These are phyloP conservation scores for Itoplectis maculator DNA, from an alignment of 2,888 invertebrate species.

Conservation along the genomic window DNA sequence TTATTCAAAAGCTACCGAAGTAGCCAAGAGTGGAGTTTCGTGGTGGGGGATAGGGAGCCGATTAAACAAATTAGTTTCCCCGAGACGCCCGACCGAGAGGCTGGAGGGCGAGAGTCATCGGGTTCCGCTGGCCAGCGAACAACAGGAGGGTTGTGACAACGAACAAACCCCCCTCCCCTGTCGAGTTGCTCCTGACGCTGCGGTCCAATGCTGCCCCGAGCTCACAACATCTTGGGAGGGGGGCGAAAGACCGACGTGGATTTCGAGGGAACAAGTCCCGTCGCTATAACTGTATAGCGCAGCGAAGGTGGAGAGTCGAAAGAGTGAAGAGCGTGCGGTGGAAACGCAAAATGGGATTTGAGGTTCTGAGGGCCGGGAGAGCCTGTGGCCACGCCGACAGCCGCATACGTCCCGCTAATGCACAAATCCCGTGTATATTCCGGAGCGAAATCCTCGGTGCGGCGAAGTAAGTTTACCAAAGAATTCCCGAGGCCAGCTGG, in stretches of 20 bases:
- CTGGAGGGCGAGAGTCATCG: slow-evolving; percentile 25
- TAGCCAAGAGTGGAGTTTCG: slow-evolving; percentile 39
- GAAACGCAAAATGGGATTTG: slow-evolving; percentile 71
- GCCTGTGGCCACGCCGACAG: slow-evolving; percentile 69
- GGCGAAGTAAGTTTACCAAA: background rate
- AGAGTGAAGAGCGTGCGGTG: slow-evolving; percentile 35
- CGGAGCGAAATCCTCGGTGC: background rate
- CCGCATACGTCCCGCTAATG: slow-evolving; percentile 52
- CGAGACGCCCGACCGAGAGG: slow-evolving; percentile 16
- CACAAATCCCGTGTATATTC: slow-evolving; percentile 34
- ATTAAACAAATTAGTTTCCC: slow-evolving; percentile 56
- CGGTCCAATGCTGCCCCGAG: slow-evolving; percentile 29
- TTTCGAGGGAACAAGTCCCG: slow-evolving; percentile 10
- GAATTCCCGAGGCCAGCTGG: background rate
- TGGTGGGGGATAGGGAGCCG: slow-evolving; percentile 24
- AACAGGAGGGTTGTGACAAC: slow-evolving; percentile 29
- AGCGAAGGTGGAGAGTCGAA: background rate
- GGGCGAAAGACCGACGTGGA: slow-evolving; percentile 37
- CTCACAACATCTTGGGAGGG: slow-evolving; percentile 42
- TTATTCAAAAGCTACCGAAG: slow-evolving; percentile 53
- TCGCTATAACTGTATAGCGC: background rate
- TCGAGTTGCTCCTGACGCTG: background rate
- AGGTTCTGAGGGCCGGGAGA: slow-evolving; percentile 69
- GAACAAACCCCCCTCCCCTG: slow-evolving; percentile 3
- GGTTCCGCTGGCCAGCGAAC: slow-evolving; percentile 17